phyloP scores from a whole-genome alignment of 2,113 vertebrate species.

The Gracilinanus agilis region DNA sequence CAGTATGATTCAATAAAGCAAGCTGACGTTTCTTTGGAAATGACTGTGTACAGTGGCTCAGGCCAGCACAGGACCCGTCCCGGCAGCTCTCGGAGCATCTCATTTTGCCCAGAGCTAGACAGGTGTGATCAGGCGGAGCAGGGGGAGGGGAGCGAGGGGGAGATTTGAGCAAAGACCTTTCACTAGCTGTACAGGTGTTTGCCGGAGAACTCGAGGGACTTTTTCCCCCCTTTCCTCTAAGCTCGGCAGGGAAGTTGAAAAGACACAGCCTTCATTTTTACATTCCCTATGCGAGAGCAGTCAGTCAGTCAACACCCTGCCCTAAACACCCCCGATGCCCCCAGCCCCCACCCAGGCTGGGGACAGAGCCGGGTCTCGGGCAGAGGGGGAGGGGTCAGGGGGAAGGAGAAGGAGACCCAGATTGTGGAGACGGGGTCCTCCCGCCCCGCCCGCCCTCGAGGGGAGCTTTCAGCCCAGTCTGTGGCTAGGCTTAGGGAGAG shows the following conservation, averaged over 20 bases:
- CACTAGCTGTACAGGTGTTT: not conserved
- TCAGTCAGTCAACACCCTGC: not conserved
- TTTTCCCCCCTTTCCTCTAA: not conserved
- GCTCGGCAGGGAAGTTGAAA: not conserved
- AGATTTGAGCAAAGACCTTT: not conserved
- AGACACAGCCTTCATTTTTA: not conserved
- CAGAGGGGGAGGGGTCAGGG: not conserved
- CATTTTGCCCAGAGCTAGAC: conserved; percentile 91
- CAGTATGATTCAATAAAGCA: conserved; percentile 89
- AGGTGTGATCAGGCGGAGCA: conserved; percentile 85
- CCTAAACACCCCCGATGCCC: not conserved
- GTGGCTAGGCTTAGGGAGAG: too few relatives aligned
- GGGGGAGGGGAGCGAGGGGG: not conserved
- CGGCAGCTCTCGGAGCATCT: conserved; percentile 76
- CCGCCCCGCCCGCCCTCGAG: not conserved
- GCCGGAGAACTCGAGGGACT: not conserved
- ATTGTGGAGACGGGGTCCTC: not conserved
- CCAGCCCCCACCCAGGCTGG: not conserved
- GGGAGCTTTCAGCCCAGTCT: not conserved
- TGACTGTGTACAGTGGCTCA: conserved; percentile 85
- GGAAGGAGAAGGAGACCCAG: not conserved
- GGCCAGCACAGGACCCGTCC: conserved; percentile 87
- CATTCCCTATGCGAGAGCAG: not conserved
- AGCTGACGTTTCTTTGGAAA: conserved; percentile 89
- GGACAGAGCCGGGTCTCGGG: not conserved